Percentiles rank a stretch among this genome's conserved stretches.
Evolutionary conservation across 2,113 vertebrate genomes (phyloP).

Genomic region (Micronycteris hirsuta): DNA sequence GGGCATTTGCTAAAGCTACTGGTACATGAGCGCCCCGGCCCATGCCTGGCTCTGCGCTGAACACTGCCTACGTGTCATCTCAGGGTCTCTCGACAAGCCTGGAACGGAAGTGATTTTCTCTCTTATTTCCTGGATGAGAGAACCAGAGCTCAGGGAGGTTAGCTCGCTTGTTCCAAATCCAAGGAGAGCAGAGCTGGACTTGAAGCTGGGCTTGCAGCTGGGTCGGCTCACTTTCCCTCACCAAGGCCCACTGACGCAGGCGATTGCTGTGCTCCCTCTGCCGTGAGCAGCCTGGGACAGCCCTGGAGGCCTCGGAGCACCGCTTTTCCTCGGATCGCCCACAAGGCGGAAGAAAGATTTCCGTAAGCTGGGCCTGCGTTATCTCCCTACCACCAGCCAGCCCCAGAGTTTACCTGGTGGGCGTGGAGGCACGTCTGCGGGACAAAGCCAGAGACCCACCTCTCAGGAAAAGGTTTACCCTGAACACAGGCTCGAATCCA

Average conservation of each 20-base stretch:
- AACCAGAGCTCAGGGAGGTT: not conserved
- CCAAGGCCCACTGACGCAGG: not conserved
- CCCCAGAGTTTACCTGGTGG: not conserved
- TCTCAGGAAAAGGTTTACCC: not conserved
- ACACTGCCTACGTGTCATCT: not conserved
- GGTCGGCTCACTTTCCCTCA: no score
- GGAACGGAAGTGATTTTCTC: not conserved
- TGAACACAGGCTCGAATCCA: not conserved
- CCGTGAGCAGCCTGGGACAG: rapidly evolving
- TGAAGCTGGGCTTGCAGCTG: no score
- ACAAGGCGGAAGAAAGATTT: not conserved
- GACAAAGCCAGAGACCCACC: not conserved
- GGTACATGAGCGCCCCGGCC: not conserved
- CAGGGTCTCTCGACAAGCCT: not conserved
- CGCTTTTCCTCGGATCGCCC: not conserved
- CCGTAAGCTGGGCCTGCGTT: not conserved
- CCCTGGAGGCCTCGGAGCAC: not conserved
- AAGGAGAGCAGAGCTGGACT: not conserved
- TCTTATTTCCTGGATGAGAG: not conserved
- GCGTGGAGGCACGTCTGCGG: rapidly evolving
- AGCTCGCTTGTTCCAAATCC: not conserved
- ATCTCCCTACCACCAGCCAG: rapidly evolving
- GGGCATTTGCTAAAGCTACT: not conserved
- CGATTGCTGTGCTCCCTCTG: not conserved
- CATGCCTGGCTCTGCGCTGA: not conserved